These are phyloP conservation scores for Actinia equina DNA, from an alignment of 64 coral and sea anemone genomes.

Conservation along the genomic window DNA sequence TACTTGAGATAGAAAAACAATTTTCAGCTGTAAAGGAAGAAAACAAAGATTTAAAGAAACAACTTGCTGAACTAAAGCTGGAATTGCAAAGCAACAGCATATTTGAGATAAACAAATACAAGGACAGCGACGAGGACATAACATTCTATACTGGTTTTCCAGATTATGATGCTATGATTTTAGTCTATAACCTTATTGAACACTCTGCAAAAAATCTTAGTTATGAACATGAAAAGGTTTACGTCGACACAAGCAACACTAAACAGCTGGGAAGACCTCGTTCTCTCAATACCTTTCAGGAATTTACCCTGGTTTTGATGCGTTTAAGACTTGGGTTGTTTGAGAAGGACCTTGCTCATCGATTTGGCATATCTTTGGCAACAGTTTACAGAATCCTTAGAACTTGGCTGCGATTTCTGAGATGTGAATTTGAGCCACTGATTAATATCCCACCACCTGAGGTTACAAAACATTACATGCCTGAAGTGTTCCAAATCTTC, in stretches of 20 bases:
- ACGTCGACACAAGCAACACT: background rate
- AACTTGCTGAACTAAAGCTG: conserved; percentile 27
- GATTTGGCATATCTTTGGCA: conserved; percentile 36
- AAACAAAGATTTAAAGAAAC: conserved; percentile 20
- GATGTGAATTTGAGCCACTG: conserved; percentile 34
- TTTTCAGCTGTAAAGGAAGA: background rate
- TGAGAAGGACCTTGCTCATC: conserved; percentile 57
- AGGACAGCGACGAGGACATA: background rate
- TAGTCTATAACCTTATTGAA: conserved; percentile 37
- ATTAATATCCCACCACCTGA: conserved; percentile 26
- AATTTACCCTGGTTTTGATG: conserved; percentile 49
- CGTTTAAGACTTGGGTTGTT: conserved; percentile 55
- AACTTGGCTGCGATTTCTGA: conserved; percentile 41
- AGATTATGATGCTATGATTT: conserved; percentile 25
- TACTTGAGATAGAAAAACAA: too few relatives aligned
- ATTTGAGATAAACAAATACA: conserved; percentile 6
- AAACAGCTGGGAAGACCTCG: conserved; percentile 5
- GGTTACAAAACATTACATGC: conserved; percentile 35
- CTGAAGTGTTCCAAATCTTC: conserved; percentile 37
- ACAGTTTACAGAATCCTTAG: conserved; percentile 46
- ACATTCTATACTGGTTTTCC: conserved; percentile 50
- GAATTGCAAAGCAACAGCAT: background rate
- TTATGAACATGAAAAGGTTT: conserved; percentile 23
- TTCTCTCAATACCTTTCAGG: conserved; percentile 33
- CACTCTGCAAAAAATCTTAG: conserved; percentile 51